Evolutionary conservation across 2,797 vertebrate genomes (phyloP).

Genomic region (Acipenser transmontanus): DNA sequence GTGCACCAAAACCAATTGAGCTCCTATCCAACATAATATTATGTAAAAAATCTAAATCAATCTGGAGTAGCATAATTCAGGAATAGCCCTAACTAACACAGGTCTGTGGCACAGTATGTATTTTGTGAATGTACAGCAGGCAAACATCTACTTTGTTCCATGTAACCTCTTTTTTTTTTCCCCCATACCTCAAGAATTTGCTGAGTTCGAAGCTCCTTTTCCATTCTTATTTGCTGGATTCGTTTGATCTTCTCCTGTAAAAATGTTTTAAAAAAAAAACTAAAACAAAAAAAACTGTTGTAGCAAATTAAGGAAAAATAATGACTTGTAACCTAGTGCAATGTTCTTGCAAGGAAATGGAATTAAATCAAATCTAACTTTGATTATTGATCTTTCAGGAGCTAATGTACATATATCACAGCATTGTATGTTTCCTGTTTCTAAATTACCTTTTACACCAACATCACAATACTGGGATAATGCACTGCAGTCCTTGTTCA

Average conservation of each 20-base stretch:
- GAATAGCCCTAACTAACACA: constrained; percentile 53
- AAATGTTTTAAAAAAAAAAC: constrained; percentile 32
- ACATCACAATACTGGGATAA: too few relatives aligned
- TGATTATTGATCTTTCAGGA: too few relatives aligned
- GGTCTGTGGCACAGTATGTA: constrained; percentile 45
- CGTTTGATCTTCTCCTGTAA: constrained; percentile 91
- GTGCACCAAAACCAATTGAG: constrained; percentile 74
- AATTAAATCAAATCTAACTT: too few relatives aligned
- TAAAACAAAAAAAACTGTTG: constrained; percentile 26
- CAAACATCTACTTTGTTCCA: constrained; percentile 27
- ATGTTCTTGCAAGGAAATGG: constrained; percentile 33
- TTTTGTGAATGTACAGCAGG: constrained; percentile 47
- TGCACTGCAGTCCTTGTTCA: too few relatives aligned
- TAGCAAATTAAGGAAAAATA: constrained; percentile 29
- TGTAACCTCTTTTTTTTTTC: constrained; percentile 52
- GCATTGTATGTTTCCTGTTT: too few relatives aligned
- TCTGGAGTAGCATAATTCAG: constrained; percentile 54
- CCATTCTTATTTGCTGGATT: constrained; percentile 91
- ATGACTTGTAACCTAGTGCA: constrained; percentile 47
- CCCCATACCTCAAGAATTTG: constrained; percentile 89
- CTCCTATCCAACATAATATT: constrained; percentile 68
- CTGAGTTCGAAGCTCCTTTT: constrained; percentile 92
- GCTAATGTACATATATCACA: too few relatives aligned
- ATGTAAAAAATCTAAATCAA: constrained; percentile 61
- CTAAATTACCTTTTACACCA: too few relatives aligned